Evolutionary conservation across 2,113 vertebrate species (phyloP).

Genomic region (Misgurnus anguillicaudatus): DNA sequence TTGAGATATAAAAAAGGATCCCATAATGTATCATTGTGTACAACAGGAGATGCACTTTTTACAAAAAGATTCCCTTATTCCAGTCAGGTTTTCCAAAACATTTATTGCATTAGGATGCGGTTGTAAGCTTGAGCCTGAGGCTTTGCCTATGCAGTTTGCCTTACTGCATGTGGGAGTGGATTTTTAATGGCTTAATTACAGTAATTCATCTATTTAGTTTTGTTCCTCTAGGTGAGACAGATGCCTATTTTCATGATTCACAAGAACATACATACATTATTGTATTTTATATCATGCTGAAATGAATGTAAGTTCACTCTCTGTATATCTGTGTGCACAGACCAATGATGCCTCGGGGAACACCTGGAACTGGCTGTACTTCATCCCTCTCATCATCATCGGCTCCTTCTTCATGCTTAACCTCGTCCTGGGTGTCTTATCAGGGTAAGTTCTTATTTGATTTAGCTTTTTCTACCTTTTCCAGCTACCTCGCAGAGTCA

Average conservation of each 20-base stretch:
- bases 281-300: constrained; percentile 25
- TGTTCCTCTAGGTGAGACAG: no score
- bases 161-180: constrained; percentile 32
- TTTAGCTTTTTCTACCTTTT: background rate
- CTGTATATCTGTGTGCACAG: constrained; percentile 18
- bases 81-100: constrained; percentile 3
- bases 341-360: constrained; percentile 50
- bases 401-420: constrained; percentile 57
- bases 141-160: background rate
- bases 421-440: constrained; percentile 54
- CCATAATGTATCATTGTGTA: background rate
- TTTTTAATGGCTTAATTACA: constrained; percentile 36
- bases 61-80: background rate
- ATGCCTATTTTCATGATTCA: no score
- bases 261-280: no score
- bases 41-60: background rate
- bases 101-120: constrained; percentile 11
- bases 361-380: constrained; percentile 54
- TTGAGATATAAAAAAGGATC: background rate
- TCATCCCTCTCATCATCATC: constrained; percentile 55
- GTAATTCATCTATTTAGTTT: no score
- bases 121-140: constrained; percentile 21
- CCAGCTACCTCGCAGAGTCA: background rate
- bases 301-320: no score
- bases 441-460: constrained; percentile 40